These are phyloP conservation scores for Dione juno DNA, from an alignment of 2,888 invertebrate species.

Conservation along the genomic window DNA sequence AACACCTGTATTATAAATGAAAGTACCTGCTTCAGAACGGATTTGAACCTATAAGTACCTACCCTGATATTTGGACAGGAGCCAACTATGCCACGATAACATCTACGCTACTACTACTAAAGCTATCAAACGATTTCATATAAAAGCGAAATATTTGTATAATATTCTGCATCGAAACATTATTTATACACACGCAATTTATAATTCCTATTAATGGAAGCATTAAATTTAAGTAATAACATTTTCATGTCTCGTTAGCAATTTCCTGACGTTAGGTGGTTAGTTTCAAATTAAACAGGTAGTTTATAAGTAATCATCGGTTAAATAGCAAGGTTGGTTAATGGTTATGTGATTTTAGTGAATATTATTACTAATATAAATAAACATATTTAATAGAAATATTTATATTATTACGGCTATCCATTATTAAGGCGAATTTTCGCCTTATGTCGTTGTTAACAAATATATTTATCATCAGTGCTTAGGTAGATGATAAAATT, in stretches of 20 bases:
- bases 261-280: background rate
- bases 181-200: background rate
- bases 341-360: background rate
- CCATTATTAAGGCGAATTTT: too few relatives aligned
- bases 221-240: background rate
- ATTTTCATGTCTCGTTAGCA: slow-evolving; percentile 6
- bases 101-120: too few relatives aligned
- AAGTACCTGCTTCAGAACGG: background rate
- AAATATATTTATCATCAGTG: too few relatives aligned
- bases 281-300: background rate
- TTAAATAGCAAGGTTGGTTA: slow-evolving; percentile 1
- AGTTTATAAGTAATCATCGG: background rate
- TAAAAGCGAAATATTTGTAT: background rate
- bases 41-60: background rate
- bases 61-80: background rate
- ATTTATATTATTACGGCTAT: too few relatives aligned
- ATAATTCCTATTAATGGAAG: background rate
- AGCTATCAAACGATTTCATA: background rate
- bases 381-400: too few relatives aligned
- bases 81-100: background rate
- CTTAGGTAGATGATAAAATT: too few relatives aligned
- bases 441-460: too few relatives aligned
- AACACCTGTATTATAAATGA: too few relatives aligned
- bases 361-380: background rate
- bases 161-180: background rate